Evolutionary conservation across 2,113 vertebrate genomes (phyloP).

Genomic region (Prochilodus magdalenae): DNA sequence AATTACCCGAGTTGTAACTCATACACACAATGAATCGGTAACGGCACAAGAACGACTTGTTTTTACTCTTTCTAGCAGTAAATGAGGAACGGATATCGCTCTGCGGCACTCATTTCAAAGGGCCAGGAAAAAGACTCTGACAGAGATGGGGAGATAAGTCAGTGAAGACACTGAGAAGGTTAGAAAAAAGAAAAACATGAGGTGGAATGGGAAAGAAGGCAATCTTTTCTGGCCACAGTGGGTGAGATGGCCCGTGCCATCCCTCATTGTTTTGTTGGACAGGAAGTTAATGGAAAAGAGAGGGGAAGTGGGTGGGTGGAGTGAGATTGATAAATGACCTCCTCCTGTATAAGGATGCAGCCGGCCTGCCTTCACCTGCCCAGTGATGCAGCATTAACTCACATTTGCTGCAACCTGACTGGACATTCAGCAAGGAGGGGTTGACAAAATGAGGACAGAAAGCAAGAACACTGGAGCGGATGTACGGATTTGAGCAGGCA

Average conservation of each 20-base stretch:
- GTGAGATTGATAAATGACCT: background rate
- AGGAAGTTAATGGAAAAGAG: conserved; percentile 6
- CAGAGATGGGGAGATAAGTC: background rate
- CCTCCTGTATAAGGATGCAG: background rate
- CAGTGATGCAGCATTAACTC: conserved; percentile 4
- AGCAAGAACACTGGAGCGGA: background rate
- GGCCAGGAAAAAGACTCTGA: background rate
- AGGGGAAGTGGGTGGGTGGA: conserved; percentile 1
- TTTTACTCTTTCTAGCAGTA: conserved; percentile 8
- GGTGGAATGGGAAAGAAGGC: background rate
- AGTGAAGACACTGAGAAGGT: background rate
- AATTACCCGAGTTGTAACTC: conserved; percentile 3
- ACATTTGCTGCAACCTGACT: background rate
- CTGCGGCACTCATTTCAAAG: conserved; percentile 18
- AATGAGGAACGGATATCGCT: background rate
- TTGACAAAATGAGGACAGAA: background rate
- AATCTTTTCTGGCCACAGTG: background rate
- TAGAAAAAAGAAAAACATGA: too few species aligned
- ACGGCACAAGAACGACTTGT: background rate
- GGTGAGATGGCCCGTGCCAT: background rate
- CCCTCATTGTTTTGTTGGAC: background rate
- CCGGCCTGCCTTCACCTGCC: background rate
- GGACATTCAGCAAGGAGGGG: background rate
- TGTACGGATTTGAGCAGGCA: background rate
- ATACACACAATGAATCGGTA: conserved; percentile 1